Evolutionary conservation across 2,888 invertebrate genomes (phyloP), one percentile per base, ranked within the genome.

Genomic region (Luperina nickerlii): DNA sequence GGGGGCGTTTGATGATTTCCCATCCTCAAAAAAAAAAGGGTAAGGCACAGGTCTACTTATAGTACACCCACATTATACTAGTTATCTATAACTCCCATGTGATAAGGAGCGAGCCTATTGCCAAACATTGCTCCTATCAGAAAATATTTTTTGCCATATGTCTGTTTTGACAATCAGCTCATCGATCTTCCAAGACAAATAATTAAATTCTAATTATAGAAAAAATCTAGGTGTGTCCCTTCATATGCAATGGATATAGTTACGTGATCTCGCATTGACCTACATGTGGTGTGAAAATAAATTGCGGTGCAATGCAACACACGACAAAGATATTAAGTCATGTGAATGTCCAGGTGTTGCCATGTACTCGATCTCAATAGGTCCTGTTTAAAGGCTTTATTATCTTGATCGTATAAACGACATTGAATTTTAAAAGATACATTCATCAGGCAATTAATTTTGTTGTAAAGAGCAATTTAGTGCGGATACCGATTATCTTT

Each of bases 271-370:
- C 89, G 94, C 96, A 96, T 95, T 96, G 96, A 96, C 96, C 96
- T 91, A 96, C 96, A 95, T 96, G 92, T 93, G 89, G 92, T 89
- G 93, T 92, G 92, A 94, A 95, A 95, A 96, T 95, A 94, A 94
- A 95, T 93, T 90, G 91, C 91, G 83, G 88, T 89, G 88, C 91
- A 91, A 88, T 87, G 79, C 83, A 89, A 89, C 87, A 86, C 90
- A 91, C 88, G 89, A 87, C 87, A 87, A 85, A 87, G 86, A 78
- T 89, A 94, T 92, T 91, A 90, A 87, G 88, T 88, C 90, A 91
- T 91, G 90, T 90, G 88, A 84, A 86, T 88, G 88, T 90, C 91
- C 92, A 93, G 92, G 92, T 93, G 92, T 82, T 87, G 75, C 87
- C 74, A 81, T 75, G 81, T 76, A 86, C 86, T 81, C 78, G 88